Evolutionary conservation across 1,140 invertebrate species (phyloP).

Genomic region (Drosophila pseudoobscura): DNA sequence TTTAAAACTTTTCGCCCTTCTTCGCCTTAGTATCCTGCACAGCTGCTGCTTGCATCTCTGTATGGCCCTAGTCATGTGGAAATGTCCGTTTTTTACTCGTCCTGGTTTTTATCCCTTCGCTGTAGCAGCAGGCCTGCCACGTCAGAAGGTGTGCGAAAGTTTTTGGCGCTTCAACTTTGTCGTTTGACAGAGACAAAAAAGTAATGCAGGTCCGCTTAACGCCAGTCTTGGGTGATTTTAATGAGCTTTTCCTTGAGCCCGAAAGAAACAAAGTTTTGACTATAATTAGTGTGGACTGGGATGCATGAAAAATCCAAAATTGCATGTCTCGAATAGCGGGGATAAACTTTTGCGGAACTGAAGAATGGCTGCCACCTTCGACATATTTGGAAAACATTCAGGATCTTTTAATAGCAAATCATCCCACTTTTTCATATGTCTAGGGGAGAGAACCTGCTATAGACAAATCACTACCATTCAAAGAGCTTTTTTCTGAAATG

Average conservation of each 20-base stretch:
- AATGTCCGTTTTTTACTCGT: slow-evolving; percentile 12
- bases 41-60: slow-evolving; percentile 19
- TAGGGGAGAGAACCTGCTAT: no score
- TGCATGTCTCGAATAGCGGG: slow-evolving; percentile 2
- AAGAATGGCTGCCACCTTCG: not conserved
- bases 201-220: slow-evolving; percentile 45
- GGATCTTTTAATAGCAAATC: no score
- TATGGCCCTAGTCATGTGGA: slow-evolving; percentile 60
- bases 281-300: slow-evolving; percentile 53
- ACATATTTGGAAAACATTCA: not conserved
- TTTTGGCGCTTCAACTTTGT: slow-evolving; percentile 41
- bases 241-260: slow-evolving; percentile 64
- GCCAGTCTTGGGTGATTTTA: slow-evolving; percentile 61
- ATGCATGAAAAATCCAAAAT: slow-evolving; percentile 22
- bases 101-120: no score
- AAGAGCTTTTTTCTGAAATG: no score
- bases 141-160: slow-evolving; percentile 66
- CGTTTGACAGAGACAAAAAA: slow-evolving; percentile 8
- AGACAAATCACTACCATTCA: no score
- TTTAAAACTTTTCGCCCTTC: slow-evolving; percentile 51
- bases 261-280: slow-evolving; percentile 52
- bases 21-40: slow-evolving; percentile 37
- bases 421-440: no score
- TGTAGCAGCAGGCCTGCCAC: slow-evolving; percentile 10
- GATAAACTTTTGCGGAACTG: not conserved